These are phyloP conservation scores for Trogon melanurus DNA, from an alignment of 2,113 vertebrate species.

Conservation along the genomic window DNA sequence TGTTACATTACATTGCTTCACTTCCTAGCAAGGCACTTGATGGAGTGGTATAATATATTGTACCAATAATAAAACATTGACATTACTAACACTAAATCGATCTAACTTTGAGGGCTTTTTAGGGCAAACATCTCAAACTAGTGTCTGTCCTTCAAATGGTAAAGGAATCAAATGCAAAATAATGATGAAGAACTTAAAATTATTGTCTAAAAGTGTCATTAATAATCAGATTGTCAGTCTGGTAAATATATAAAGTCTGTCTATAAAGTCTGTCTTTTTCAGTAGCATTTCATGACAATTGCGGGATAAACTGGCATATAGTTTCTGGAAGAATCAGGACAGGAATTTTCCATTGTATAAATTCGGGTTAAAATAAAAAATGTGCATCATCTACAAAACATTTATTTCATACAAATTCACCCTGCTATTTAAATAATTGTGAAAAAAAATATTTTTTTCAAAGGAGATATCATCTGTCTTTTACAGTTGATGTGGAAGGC, in stretches of 20 bases:
- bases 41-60: neutral
- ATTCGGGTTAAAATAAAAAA: neutral
- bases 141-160: neutral
- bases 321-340: neutral
- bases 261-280: neutral
- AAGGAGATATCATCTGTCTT: neutral
- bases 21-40: neutral
- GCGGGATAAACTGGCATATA: neutral
- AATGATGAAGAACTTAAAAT: neutral
- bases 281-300: neutral
- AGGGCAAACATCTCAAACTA: neutral
- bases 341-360: neutral
- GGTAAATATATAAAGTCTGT: neutral
- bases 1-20: neutral
- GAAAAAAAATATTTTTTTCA: neutral
- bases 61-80: neutral
- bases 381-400: neutral
- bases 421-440: neutral
- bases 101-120: neutral
- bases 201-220: neutral
- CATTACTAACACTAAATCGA: neutral
- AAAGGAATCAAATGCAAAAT: neutral
- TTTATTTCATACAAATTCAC: neutral
- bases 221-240: neutral
- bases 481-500: neutral